Conservation (phyloP, 2,888 invertebrate species). For the Euspilapteryx auroguttella region DNA sequence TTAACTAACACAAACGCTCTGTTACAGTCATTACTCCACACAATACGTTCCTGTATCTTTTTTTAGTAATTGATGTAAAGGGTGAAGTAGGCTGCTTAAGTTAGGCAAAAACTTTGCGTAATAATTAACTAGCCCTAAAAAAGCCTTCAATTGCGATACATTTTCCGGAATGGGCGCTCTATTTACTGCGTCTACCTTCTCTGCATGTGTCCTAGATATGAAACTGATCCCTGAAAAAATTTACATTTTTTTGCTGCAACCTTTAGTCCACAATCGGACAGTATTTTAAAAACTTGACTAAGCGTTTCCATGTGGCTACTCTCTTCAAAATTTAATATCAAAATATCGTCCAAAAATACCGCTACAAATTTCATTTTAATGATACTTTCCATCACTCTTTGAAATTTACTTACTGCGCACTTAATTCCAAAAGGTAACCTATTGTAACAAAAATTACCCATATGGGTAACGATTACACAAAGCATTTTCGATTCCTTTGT, state of each 20-base stretch:
- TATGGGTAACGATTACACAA: slow-evolving; percentile 5
- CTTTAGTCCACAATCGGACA: slow-evolving; percentile 4
- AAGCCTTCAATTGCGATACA: slow-evolving; percentile 9
- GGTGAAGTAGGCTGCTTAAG: slow-evolving; percentile 8
- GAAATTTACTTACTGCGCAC: slow-evolving; percentile 6
- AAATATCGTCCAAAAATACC: slow-evolving; percentile 7
- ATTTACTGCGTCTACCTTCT: slow-evolving; percentile 7
- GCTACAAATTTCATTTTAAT: slow-evolving; percentile 5
- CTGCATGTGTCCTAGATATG: slow-evolving; percentile 9
- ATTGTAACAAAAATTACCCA: slow-evolving; percentile 5
- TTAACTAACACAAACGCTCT: slow-evolving; percentile 9
- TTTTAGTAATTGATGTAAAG: slow-evolving; percentile 9
- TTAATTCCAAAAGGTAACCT: slow-evolving; percentile 7
- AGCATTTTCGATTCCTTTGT: slow-evolving; percentile 5
- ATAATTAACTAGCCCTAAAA: slow-evolving; percentile 11
- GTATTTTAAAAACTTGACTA: slow-evolving; percentile 5
- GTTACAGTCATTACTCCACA: slow-evolving; percentile 3
- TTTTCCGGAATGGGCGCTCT: slow-evolving; percentile 7
- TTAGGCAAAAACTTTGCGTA: slow-evolving; percentile 11
- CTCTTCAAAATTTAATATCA: slow-evolving; percentile 1
- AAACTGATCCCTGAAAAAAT: slow-evolving; percentile 10
- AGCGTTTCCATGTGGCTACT: slow-evolving; percentile 4
- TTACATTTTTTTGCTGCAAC: slow-evolving; percentile 9
- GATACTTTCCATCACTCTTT: slow-evolving; percentile 7
- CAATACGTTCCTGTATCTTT: slow-evolving; percentile 4